phyloP scores from a whole-genome alignment of 2,113 vertebrate genomes.

The Lepus timidus region DNA sequence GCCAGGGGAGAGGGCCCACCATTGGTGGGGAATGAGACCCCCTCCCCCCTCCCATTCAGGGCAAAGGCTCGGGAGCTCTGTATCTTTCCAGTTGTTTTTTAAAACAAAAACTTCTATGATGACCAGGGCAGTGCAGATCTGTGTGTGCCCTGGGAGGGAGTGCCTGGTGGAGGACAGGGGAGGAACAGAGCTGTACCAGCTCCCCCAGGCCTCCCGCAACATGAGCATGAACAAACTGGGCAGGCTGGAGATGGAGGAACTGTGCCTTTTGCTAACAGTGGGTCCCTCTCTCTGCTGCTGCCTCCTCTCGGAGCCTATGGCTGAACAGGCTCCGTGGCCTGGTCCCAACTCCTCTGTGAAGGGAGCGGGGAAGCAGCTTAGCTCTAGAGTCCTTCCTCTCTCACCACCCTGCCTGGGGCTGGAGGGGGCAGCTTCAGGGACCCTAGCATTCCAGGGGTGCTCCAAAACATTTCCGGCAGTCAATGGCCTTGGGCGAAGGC shows the following conservation, averaged over 20 bases:
- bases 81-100: slow-evolving; percentile 80
- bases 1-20: neutral
- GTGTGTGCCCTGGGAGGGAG: slow-evolving; percentile 42
- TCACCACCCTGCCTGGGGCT: neutral
- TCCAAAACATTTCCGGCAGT: slow-evolving; percentile 94
- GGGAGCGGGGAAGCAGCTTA: slow-evolving; percentile 16
- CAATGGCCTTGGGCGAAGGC: slow-evolving; percentile 92
- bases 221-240: neutral
- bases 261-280: slow-evolving; percentile 1
- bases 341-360: neutral
- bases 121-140: slow-evolving; percentile 64
- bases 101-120: slow-evolving; percentile 84
- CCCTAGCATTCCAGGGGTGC: slow-evolving; percentile 92
- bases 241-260: neutral
- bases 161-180: slow-evolving; percentile 17
- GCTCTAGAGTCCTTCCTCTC: slow-evolving; percentile 19
- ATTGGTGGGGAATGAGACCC: neutral
- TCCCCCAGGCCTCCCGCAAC: neutral
- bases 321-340: slow-evolving; percentile 28
- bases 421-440: slow-evolving; percentile 14
- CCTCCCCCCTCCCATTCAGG: slow-evolving; percentile 41
- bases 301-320: neutral
- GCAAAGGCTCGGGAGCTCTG: slow-evolving; percentile 73
- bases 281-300: slow-evolving; percentile 30
- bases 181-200: slow-evolving; percentile 19